Conservation (phyloP, 2,888 invertebrate genomes). For the Ceraclea dissimilis region DNA sequence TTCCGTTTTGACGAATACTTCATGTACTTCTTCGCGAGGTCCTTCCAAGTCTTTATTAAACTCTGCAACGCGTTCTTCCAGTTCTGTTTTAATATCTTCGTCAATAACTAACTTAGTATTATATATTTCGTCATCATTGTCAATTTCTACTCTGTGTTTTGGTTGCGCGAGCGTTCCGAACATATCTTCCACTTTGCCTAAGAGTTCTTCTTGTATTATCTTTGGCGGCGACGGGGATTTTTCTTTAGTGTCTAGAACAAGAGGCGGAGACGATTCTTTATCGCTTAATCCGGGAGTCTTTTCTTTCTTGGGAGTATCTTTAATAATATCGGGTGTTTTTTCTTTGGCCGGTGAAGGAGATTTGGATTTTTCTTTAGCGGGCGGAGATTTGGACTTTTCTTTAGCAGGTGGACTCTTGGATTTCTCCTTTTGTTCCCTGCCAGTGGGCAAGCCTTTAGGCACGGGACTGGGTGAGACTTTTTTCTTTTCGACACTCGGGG, state of each 20-base stretch:
- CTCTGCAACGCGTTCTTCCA: conserved; percentile 37
- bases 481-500: conserved; percentile 46
- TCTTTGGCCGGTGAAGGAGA: conserved; percentile 36
- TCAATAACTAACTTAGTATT: conserved; percentile 42
- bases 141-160: conserved; percentile 9
- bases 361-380: conserved; percentile 11
- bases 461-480: conserved; percentile 41
- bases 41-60: conserved; percentile 35
- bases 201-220: conserved; percentile 42
- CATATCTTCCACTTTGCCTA: conserved; percentile 48
- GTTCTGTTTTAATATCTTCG: conserved; percentile 41
- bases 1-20: conserved; percentile 20
- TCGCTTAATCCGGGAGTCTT: conserved; percentile 10
- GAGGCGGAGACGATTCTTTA: conserved; percentile 21
- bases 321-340: conserved; percentile 5
- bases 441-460: conserved; percentile 27
- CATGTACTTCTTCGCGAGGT: conserved; percentile 19
- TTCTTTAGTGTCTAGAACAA: conserved; percentile 3
- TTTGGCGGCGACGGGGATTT: conserved; percentile 30
- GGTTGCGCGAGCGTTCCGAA: conserved; percentile 35
- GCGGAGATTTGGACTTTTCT: conserved; percentile 13
- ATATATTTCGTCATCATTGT: conserved; percentile 32
- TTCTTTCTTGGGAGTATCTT: conserved; percentile 5
- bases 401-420: conserved; percentile 17
- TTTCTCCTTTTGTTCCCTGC: conserved; percentile 26